Conservation (phyloP, 2,113 vertebrate species). For the Aleadryas rufinucha region DNA sequence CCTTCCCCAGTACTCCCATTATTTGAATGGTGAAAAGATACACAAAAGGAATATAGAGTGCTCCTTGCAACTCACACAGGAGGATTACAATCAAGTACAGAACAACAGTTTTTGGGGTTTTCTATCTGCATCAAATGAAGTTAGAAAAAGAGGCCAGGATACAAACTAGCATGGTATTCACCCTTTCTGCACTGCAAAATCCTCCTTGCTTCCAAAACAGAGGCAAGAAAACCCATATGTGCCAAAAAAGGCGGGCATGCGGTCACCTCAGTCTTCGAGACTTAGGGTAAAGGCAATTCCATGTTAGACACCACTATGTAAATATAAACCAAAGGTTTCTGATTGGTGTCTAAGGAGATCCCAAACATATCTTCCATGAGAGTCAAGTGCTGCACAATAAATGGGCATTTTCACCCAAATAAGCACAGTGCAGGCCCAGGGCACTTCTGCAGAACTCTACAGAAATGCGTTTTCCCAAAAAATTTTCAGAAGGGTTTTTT, state of each 20-base stretch:
- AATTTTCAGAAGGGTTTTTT: not conserved
- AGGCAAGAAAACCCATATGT: not conserved
- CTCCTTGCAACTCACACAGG: not conserved
- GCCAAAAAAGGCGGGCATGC: not conserved
- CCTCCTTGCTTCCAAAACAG: not conserved
- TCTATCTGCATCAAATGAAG: not conserved
- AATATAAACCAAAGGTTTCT: not conserved
- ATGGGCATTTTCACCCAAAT: not conserved
- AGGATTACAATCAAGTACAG: fast-evolving
- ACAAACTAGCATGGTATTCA: not conserved
- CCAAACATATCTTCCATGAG: not conserved
- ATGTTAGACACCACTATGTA: not conserved
- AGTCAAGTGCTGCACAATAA: not conserved
- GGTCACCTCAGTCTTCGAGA: not conserved
- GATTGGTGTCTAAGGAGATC: not conserved
- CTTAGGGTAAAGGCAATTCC: not conserved
- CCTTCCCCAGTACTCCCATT: not conserved
- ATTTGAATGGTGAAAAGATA: not conserved
- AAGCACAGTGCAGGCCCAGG: not conserved
- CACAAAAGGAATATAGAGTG: not conserved
- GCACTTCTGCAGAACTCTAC: not conserved
- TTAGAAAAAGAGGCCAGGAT: not conserved
- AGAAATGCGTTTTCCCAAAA: not conserved
- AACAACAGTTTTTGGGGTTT: not conserved
- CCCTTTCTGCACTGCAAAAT: not conserved